These are phyloP conservation scores for Abramis brama DNA, from an alignment of 2,113 vertebrate genomes.

Conservation along the genomic window DNA sequence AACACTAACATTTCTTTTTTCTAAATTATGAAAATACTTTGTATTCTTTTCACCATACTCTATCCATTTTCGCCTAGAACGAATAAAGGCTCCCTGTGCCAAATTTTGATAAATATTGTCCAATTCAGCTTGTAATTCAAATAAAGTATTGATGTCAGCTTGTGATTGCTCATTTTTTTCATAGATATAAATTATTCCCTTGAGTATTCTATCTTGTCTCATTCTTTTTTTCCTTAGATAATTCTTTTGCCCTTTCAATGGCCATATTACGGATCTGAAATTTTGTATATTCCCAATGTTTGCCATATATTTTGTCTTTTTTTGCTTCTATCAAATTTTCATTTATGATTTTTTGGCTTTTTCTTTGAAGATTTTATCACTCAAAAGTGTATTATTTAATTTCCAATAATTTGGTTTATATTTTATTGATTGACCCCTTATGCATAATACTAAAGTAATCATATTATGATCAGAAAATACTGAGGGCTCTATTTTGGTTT, in stretches of 20 bases:
- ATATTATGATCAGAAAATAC: not conserved
- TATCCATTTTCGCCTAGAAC: not conserved
- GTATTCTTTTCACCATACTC: not conserved
- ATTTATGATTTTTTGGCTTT: not conserved
- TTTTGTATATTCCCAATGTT: not conserved
- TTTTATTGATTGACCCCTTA: not conserved
- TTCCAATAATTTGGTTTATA: constrained; percentile 2
- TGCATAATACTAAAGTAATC: not conserved
- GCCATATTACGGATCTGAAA: not conserved
- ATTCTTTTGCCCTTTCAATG: not conserved
- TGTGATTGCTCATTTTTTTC: not conserved
- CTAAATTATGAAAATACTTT: not conserved
- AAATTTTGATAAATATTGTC: not conserved
- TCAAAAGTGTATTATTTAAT: constrained; percentile 3
- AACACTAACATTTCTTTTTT: not conserved
- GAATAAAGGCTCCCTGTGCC: not conserved
- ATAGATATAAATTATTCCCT: not conserved
- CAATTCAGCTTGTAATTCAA: not conserved
- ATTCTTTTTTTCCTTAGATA: not conserved
- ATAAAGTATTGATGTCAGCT: not conserved
- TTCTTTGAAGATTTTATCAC: not conserved
- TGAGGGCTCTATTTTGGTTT: no score
- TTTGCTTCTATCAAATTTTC: not conserved
- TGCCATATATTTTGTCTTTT: not conserved
- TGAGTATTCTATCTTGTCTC: not conserved